These are phyloP conservation scores for Heliconius erato DNA, from an alignment of 2,888 invertebrate genomes.

Conservation along the genomic window DNA sequence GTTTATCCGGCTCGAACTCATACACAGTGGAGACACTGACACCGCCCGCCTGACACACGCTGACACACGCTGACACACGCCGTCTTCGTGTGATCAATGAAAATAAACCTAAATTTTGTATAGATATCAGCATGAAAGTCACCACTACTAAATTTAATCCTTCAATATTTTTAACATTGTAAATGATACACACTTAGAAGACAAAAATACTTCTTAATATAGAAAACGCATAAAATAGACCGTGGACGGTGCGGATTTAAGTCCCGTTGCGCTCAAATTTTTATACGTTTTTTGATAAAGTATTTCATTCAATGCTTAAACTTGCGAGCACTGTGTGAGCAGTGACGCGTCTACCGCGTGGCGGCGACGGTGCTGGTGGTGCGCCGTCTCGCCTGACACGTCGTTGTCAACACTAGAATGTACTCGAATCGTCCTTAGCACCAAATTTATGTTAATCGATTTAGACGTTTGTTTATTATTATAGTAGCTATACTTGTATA, in stretches of 20 bases:
- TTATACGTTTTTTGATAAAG: too few species aligned
- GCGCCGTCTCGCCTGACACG: too few species aligned
- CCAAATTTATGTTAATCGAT: slow-evolving; percentile 12
- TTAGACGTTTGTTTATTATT: slow-evolving; percentile 14
- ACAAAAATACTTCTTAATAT: neutral
- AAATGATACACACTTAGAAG: too few species aligned
- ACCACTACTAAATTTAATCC: neutral
- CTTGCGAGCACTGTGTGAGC: too few species aligned
- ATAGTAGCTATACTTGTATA: slow-evolving; percentile 12
- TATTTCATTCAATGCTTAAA: too few species aligned
- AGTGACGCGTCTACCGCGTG: too few species aligned
- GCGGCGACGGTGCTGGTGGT: too few species aligned
- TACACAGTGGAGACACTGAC: neutral
- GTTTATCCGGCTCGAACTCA: neutral
- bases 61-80: too few species aligned
- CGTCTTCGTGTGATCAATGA: neutral
- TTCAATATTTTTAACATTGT: neutral
- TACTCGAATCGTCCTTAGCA: slow-evolving; percentile 10
- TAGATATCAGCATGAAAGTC: neutral
- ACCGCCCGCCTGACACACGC: neutral
- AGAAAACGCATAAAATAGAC: neutral
- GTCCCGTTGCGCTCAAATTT: too few species aligned
- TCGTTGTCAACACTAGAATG: neutral
- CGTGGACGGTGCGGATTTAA: neutral
- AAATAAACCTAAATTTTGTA: neutral